Evolutionary conservation across 2,888 invertebrate genomes (phyloP).

Genomic region (Trachelus iudaicus): DNA sequence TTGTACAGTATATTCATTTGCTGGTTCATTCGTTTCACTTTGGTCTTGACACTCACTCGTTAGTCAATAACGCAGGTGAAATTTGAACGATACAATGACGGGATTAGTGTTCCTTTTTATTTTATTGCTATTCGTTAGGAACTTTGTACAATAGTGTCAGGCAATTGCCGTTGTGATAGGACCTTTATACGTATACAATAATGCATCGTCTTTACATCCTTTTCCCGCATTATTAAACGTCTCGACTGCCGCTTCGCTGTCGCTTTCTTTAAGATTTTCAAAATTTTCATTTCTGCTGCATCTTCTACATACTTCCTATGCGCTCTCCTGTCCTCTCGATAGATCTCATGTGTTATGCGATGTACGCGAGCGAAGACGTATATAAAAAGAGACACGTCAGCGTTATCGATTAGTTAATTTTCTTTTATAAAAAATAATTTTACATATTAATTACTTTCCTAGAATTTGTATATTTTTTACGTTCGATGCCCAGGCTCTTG

Average conservation of each 20-base stretch:
- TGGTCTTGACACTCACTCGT: background rate
- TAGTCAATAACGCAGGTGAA: background rate
- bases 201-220: background rate
- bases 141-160: background rate
- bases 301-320: background rate
- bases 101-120: background rate
- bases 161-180: background rate
- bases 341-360: background rate
- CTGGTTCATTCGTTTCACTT: background rate
- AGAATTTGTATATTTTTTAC: background rate
- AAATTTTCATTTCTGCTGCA: background rate
- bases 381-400: background rate
- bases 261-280: conserved; percentile 17
- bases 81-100: background rate
- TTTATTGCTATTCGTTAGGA: background rate
- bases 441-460: background rate
- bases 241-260: conserved; percentile 25
- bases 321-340: background rate
- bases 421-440: background rate
- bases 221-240: background rate
- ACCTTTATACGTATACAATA: background rate
- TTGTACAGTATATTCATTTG: background rate
- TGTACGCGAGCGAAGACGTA: background rate
- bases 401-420: too few species aligned
- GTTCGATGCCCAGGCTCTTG: background rate